Percentiles rank a stretch among this genome's conserved stretches.
These are phyloP conservation scores for Alces alces DNA, from an alignment of 2,113 vertebrate genomes.

Conservation along the genomic window DNA sequence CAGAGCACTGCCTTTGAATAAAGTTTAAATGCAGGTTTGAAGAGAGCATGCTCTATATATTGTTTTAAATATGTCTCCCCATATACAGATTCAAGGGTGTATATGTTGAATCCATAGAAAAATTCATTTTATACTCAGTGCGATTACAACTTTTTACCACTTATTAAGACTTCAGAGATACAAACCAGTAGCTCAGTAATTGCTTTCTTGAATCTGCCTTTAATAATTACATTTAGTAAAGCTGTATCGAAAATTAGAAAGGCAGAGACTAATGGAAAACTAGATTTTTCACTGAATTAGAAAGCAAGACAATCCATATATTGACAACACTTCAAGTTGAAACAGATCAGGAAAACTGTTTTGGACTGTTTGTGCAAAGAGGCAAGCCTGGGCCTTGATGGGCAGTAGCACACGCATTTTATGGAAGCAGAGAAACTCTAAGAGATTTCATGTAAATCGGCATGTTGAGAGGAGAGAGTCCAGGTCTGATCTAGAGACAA, in stretches of 20 bases:
- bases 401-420: conserved; percentile 83
- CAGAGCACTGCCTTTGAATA: neutral
- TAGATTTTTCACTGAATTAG: conserved; percentile 99
- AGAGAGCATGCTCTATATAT: neutral
- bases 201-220: conserved; percentile 99
- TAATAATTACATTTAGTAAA: conserved; percentile 98
- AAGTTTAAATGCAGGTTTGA: neutral
- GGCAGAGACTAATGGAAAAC: conserved; percentile 99
- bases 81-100: neutral
- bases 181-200: conserved; percentile 93
- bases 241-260: conserved; percentile 89
- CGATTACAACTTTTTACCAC: conserved; percentile 81
- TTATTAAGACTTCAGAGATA: conserved; percentile 99
- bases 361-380: conserved; percentile 91
- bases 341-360: conserved; percentile 98
- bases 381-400: conserved; percentile 91
- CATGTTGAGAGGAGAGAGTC: conserved; percentile 70
- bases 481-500: conserved; percentile 78
- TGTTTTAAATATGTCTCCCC: neutral
- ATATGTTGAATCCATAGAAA: conserved; percentile 22
- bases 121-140: conserved; percentile 68
- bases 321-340: conserved; percentile 98
- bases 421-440: conserved; percentile 82
- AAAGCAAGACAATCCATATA: conserved; percentile 96
- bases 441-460: conserved; percentile 84